These are phyloP conservation scores for Cynaeus angustus DNA, from an alignment of 2,888 invertebrate genomes.

Conservation along the genomic window DNA sequence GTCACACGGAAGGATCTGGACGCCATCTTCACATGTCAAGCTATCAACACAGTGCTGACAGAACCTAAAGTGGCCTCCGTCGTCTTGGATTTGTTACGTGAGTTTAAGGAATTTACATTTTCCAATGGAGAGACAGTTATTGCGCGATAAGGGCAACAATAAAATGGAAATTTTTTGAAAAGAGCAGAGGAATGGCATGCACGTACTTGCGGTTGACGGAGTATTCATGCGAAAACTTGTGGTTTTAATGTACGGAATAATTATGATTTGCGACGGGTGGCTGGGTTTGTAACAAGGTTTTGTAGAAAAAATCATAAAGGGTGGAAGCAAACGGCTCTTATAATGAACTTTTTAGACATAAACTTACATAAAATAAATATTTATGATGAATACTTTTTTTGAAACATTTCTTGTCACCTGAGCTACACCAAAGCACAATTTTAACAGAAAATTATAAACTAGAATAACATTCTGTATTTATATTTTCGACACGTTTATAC, in stretches of 20 bases:
- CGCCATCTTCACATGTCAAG: conserved; percentile 90
- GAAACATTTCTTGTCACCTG: too few relatives aligned
- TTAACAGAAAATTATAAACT: too few relatives aligned
- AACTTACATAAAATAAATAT: too few relatives aligned
- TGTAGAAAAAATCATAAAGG: neutral
- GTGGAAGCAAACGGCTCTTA: neutral
- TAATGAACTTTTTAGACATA: too few relatives aligned
- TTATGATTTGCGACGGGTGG: conserved; percentile 4
- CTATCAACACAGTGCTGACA: conserved; percentile 88
- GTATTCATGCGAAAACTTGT: conserved; percentile 1
- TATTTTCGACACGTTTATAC: too few relatives aligned
- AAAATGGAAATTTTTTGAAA: conserved; percentile 4
- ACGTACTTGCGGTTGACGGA: conserved; percentile 4
- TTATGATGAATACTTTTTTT: too few relatives aligned
- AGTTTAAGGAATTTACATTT: conserved; percentile 69
- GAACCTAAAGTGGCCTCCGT: conserved; percentile 86
- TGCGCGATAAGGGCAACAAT: neutral
- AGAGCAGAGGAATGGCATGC: conserved; percentile 1
- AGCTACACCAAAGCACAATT: too few relatives aligned
- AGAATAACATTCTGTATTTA: too few relatives aligned
- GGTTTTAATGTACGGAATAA: conserved; percentile 1
- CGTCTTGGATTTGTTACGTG: conserved; percentile 85
- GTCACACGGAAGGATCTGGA: conserved; percentile 87
- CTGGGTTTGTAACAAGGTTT: neutral
- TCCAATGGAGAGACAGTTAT: neutral